Conservation (phyloP, 2,888 invertebrate genomes). For the Arctia plantaginis region DNA sequence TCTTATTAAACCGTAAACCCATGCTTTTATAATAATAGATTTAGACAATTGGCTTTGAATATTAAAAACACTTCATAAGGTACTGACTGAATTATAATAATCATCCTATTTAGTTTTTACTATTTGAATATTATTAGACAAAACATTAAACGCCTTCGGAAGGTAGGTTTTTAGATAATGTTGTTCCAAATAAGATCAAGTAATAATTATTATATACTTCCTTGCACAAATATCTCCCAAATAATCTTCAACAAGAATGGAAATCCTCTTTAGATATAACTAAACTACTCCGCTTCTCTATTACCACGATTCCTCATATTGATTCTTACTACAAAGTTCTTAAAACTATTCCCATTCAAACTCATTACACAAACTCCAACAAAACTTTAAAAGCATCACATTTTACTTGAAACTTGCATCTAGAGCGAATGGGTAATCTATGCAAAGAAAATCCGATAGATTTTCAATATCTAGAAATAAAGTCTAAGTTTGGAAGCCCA, state of each 20-base stretch:
- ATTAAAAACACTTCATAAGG: not conserved
- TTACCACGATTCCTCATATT: constrained; percentile 37
- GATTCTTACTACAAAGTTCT: constrained; percentile 39
- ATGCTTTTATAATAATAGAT: too few species aligned
- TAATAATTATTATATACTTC: not conserved
- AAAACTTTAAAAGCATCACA: constrained; percentile 50
- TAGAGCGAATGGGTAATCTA: constrained; percentile 53
- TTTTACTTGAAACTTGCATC: constrained; percentile 48
- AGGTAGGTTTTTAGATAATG: not conserved
- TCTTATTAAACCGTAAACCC: too few species aligned
- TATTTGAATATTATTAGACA: not conserved
- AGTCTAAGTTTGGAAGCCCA: constrained; percentile 22
- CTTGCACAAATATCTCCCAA: not conserved
- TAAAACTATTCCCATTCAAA: constrained; percentile 52
- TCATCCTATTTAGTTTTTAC: not conserved
- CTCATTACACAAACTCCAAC: constrained; percentile 49
- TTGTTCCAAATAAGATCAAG: not conserved
- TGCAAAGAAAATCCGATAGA: constrained; percentile 61
- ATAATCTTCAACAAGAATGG: not conserved
- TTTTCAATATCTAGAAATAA: constrained; percentile 57
- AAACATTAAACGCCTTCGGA: not conserved
- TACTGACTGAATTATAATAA: not conserved
- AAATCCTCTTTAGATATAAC: not conserved
- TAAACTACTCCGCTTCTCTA: constrained; percentile 17
- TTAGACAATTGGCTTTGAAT: too few species aligned